These are phyloP conservation scores for Emydura subglobosa DNA, from an alignment of 2,113 vertebrate genomes.

Conservation along the genomic window DNA sequence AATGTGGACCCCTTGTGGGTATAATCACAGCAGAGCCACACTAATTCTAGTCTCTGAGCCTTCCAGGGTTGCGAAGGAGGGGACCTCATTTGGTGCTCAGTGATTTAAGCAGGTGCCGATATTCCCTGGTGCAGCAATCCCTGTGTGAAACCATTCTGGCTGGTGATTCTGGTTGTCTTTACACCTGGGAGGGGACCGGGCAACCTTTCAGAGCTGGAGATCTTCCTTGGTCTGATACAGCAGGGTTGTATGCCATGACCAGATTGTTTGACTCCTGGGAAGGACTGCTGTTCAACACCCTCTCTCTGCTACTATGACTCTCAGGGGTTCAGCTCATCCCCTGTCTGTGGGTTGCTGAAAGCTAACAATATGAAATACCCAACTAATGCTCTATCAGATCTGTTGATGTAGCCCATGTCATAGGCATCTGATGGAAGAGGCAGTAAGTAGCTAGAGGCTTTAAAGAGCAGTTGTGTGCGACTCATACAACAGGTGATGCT, in stretches of 20 bases:
- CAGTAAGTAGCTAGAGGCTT: background rate
- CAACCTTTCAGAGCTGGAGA: constrained; percentile 37
- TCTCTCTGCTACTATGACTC: background rate
- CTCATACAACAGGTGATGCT: background rate
- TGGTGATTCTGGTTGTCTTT: constrained; percentile 39
- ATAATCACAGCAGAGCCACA: background rate
- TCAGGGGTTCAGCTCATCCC: constrained; percentile 17
- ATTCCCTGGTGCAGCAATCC: background rate
- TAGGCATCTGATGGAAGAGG: background rate
- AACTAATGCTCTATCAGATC: background rate
- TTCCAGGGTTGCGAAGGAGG: background rate
- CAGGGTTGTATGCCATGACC: constrained; percentile 15
- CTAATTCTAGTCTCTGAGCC: background rate
- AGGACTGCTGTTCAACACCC: background rate
- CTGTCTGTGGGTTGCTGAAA: background rate
- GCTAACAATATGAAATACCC: background rate
- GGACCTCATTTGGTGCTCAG: background rate
- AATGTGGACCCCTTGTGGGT: background rate
- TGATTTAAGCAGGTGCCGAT: constrained; percentile 14
- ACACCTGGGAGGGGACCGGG: constrained; percentile 35
- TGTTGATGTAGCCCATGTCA: fast-evolving
- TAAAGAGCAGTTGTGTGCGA: background rate
- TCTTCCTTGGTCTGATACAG: constrained; percentile 40
- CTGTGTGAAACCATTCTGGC: constrained; percentile 30
- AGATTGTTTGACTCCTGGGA: background rate